phyloP scores from a whole-genome alignment of 2,113 vertebrate species.

The Pimephales promelas region DNA sequence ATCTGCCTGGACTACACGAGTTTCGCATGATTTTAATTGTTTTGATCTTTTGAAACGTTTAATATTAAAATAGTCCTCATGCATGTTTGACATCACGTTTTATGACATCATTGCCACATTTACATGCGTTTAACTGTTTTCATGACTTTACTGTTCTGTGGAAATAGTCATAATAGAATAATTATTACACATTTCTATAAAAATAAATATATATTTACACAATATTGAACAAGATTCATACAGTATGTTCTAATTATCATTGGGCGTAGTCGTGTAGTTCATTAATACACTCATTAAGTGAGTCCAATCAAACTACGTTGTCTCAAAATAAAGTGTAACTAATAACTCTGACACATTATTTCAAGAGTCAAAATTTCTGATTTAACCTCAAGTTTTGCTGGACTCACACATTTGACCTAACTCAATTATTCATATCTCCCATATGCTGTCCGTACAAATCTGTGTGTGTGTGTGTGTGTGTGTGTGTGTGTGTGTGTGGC shows the following conservation, averaged over 20 bases:
- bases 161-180: no score
- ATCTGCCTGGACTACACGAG: neutral
- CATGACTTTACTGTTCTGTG: neutral
- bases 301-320: no score
- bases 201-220: neutral
- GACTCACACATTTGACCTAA: constrained; percentile 73
- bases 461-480: constrained; percentile 34
- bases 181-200: no score
- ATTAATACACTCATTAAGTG: no score
- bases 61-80: neutral
- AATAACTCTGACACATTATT: neutral
- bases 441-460: constrained; percentile 65
- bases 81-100: neutral
- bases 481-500: constrained; percentile 6
- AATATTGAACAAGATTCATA: neutral
- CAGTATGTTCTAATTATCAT: no score
- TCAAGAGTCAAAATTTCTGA: constrained; percentile 34
- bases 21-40: no score
- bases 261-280: no score
- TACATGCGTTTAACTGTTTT: neutral
- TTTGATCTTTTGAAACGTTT: neutral
- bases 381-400: constrained; percentile 21
- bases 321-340: no score
- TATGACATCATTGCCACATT: neutral
- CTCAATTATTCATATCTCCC: constrained; percentile 78